Evolutionary conservation across 2,888 invertebrate species (phyloP), one percentile per base, ranked within the genome.

Genomic region (Pristionchus maxplancki): DNA sequence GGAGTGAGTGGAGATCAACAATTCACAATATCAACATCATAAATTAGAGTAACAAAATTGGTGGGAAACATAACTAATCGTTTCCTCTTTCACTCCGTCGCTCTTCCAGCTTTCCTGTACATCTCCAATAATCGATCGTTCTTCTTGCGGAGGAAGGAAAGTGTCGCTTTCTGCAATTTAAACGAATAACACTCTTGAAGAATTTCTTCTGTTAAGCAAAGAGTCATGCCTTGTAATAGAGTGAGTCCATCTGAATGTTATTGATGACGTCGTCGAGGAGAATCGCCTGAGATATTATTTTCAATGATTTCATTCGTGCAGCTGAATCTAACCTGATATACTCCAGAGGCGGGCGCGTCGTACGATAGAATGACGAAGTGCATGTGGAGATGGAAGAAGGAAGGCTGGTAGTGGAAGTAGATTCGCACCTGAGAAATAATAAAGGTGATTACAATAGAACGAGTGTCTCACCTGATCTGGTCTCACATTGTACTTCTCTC

Each of bases 351-450:
- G 1, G 93, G 92, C 1, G 93, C 92, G 85, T 92, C 92, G 82
- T 92, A 93, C 40, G 74, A 62, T 31, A 89, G 53, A 40, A 90
- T 91, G 40, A 93, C 91, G 50, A 93, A 92, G 78, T 99, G 99
- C 0, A 99, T 96, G 95, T 99, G 99, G 0, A 99, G 96, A 95
- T 99, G 98, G 95, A 98, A 98, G 95, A 98, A 99, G 0, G 98
- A 97, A 0, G 99, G 99, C 94, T 98, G 98, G 95, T 94, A 92
- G 88, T 93, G 92, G 88, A 94, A 93, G 88, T 92, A 93, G 48
- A 90, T 89, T 44, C 88, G 81, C 34, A 88, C 71, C 62, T 88
- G 48, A 3, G n/a, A 84, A n/a, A 71, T 71, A 64, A 64, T 20
- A n/a, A n/a, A n/a, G n/a, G n/a, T n/a, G n/a, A n/a, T n/a, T n/a